Percentiles rank a stretch among this genome's conserved stretches.
Conservation (phyloP, 2,888 invertebrate species). For the Campoplex capitator region DNA sequence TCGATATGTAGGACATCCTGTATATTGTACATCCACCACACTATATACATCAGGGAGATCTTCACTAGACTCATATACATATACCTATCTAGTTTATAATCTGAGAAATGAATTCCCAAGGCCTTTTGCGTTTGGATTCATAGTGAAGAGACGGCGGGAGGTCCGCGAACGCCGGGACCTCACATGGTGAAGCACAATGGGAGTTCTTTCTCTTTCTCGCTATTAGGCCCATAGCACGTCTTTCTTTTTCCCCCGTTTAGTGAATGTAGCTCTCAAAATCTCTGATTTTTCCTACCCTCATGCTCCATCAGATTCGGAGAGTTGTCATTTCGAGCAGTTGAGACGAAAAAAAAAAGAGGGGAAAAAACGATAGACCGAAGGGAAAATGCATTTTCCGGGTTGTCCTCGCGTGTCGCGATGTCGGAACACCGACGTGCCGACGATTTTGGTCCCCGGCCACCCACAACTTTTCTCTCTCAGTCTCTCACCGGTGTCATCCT, state of each 20-base stretch:
- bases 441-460: conserved; percentile 37
- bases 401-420: conserved; percentile 25
- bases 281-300: conserved; percentile 11
- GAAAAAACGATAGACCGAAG: neutral
- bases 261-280: conserved; percentile 17
- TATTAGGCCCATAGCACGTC: neutral
- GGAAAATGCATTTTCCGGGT: conserved; percentile 39
- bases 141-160: conserved; percentile 76
- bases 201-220: conserved; percentile 32
- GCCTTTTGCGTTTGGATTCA: conserved; percentile 74
- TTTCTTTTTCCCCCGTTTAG: conserved; percentile 48
- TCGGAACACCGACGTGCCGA: conserved; percentile 46
- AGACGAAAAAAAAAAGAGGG: neutral
- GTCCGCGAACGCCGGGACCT: conserved; percentile 76
- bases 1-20: neutral
- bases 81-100: conserved; percentile 73
- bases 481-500: conserved; percentile 48
- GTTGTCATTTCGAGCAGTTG: conserved; percentile 14
- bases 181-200: conserved; percentile 79
- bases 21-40: neutral
- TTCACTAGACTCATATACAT: conserved; percentile 15
- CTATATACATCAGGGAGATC: neutral
- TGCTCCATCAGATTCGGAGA: neutral
- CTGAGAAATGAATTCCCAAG: conserved; percentile 77
- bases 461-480: conserved; percentile 40